Percentiles rank a stretch among this genome's conserved stretches.
These are phyloP conservation scores for Calliphora vicina DNA, from an alignment of 1,140 invertebrate genomes.

Conservation along the genomic window DNA sequence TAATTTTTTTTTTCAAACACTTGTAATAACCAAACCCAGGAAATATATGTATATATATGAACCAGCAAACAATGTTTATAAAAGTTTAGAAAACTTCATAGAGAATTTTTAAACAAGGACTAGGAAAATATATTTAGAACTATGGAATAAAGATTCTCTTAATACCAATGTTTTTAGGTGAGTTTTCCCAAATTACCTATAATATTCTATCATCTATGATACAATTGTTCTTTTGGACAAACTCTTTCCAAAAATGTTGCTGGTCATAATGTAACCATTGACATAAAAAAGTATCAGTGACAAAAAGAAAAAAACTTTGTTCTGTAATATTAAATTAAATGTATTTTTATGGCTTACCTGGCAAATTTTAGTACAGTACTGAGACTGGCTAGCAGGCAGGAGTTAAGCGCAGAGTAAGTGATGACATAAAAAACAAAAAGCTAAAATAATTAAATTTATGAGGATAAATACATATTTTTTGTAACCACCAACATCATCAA, in stretches of 20 bases:
- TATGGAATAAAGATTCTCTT: no score
- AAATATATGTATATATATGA: not conserved
- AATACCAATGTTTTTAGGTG: no score
- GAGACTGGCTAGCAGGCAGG: not conserved
- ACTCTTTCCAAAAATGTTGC: not conserved
- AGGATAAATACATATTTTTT: not conserved
- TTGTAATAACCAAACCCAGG: not conserved
- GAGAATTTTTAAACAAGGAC: no score
- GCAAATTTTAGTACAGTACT: not conserved
- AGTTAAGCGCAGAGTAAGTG: not conserved
- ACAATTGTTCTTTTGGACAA: no score
- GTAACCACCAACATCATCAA: not conserved
- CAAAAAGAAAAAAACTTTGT: not conserved
- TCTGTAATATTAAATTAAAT: slow-evolving; percentile 4
- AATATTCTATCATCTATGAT: no score
- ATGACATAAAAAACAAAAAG: slow-evolving; percentile 1
- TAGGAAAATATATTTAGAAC: no score
- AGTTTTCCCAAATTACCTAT: no score
- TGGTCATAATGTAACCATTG: not conserved
- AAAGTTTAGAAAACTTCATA: not conserved
- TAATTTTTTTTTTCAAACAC: not conserved
- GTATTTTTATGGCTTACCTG: slow-evolving; percentile 13
- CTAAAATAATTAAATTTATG: slow-evolving; percentile 15
- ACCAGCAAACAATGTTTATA: not conserved
- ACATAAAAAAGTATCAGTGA: not conserved